Conservation (phyloP, 2,797 vertebrate genomes). For the Rachycentron canadum region DNA sequence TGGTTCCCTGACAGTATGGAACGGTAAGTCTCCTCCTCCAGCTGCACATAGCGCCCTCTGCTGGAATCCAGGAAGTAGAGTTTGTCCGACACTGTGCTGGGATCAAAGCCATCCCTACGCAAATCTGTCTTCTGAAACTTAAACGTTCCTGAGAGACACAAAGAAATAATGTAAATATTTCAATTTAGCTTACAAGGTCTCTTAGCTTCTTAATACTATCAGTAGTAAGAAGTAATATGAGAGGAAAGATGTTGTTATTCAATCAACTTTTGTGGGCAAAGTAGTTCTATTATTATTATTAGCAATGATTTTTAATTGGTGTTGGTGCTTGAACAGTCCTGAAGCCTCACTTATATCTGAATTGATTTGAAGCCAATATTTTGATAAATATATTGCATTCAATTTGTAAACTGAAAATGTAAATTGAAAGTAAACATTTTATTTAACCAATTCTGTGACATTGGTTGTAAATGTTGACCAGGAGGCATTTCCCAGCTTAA, state of each 20-base stretch:
- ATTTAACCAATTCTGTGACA: too few relatives aligned
- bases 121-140: conserved; percentile 97
- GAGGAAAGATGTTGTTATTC: not conserved
- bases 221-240: not conserved
- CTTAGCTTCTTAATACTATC: not conserved
- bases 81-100: conserved; percentile 86
- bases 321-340: too few relatives aligned
- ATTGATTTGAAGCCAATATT: too few relatives aligned
- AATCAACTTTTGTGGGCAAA: not conserved
- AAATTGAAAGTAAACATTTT: too few relatives aligned
- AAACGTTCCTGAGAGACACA: conserved; percentile 89
- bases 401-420: too few relatives aligned
- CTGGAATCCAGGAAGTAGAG: conserved; percentile 94
- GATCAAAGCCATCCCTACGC: conserved; percentile 92
- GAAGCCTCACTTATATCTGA: too few relatives aligned
- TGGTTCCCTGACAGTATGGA: conserved; percentile 91
- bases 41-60: conserved; percentile 86
- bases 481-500: too few relatives aligned
- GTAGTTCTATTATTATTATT: too few relatives aligned
- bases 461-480: too few relatives aligned
- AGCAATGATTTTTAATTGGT: not conserved
- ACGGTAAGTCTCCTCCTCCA: conserved; percentile 86
- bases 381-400: too few relatives aligned
- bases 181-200: not conserved
- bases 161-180: not conserved